Evolutionary conservation across 2,888 invertebrate species (phyloP).

Genomic region (Sclerodermus sp.): DNA sequence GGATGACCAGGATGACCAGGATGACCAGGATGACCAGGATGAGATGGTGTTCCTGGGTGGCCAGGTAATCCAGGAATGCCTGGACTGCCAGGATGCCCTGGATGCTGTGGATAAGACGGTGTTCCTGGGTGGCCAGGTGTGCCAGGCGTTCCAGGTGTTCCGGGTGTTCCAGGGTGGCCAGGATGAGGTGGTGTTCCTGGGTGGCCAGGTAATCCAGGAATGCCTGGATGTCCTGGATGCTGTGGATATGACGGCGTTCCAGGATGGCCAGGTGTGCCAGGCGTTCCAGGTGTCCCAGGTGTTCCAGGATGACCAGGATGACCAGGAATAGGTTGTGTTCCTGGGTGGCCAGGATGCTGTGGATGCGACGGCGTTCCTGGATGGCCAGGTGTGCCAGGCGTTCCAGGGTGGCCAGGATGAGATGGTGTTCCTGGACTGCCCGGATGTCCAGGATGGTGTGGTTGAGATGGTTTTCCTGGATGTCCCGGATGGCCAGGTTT

Average conservation of each 20-base stretch:
- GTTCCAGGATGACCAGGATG: too few species aligned
- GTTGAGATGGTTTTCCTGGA: constrained; percentile 17
- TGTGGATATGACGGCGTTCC: constrained; percentile 27
- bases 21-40: too few species aligned
- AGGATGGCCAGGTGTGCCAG: constrained; percentile 15
- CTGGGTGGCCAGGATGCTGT: too few species aligned
- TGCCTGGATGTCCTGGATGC: constrained; percentile 20
- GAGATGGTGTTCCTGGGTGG: too few species aligned
- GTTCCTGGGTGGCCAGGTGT: constrained; percentile 4
- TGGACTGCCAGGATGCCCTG: too few species aligned
- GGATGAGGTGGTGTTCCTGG: constrained; percentile 9
- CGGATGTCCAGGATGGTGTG: constrained; percentile 14
- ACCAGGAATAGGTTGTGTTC: too few species aligned
- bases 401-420: too few species aligned
- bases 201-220: constrained; percentile 10
- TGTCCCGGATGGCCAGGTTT: constrained; percentile 24
- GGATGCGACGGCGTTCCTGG: too few species aligned
- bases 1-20: constrained; percentile 25
- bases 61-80: constrained; percentile 45
- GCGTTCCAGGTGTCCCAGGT: constrained; percentile 23
- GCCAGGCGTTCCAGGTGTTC: constrained; percentile 15
- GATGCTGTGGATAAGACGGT: too few species aligned
- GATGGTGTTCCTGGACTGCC: constrained; percentile 15
- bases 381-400: too few species aligned
- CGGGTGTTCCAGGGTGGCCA: constrained; percentile 11